phyloP scores from a whole-genome alignment of 2,797 vertebrate genomes.

The Staurois parvus region DNA sequence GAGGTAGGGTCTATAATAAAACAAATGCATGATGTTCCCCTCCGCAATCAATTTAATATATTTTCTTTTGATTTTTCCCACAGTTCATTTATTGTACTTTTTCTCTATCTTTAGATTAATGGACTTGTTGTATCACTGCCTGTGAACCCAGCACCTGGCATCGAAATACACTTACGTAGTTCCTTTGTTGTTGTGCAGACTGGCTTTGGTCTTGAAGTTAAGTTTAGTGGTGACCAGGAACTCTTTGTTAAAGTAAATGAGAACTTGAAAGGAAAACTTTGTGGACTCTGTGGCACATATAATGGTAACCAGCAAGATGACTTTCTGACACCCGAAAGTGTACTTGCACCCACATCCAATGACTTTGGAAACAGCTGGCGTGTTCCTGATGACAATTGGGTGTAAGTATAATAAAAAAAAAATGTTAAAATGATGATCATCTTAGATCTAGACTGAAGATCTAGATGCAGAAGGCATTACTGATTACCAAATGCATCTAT shows the following conservation, averaged over 20 bases:
- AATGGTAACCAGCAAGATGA: constrained; percentile 80
- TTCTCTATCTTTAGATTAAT: constrained; percentile 72
- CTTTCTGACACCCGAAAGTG: too few relatives aligned
- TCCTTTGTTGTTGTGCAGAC: constrained; percentile 73
- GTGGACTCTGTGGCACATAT: constrained; percentile 86
- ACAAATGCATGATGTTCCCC: background rate
- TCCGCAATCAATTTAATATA: too few relatives aligned
- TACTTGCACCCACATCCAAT: too few relatives aligned
- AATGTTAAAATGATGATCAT: too few relatives aligned
- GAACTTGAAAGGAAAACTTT: constrained; percentile 77
- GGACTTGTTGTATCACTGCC: constrained; percentile 75
- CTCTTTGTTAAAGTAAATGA: constrained; percentile 84
- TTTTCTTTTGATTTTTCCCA: too few relatives aligned
- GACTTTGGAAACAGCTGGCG: constrained; percentile 85
- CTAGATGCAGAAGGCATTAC: too few relatives aligned
- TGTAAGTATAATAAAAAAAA: constrained; percentile 70
- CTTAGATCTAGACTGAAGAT: too few relatives aligned
- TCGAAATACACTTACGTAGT: constrained; percentile 64
- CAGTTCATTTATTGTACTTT: background rate
- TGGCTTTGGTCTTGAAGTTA: constrained; percentile 79
- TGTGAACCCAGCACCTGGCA: constrained; percentile 70
- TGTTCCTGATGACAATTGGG: constrained; percentile 66
- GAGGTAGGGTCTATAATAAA: constrained; percentile 70
- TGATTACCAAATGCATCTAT: too few relatives aligned
- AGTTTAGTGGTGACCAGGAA: constrained; percentile 77